Evolutionary conservation across 2,113 vertebrate species (phyloP).

Genomic region (Nanorana parkeri): DNA sequence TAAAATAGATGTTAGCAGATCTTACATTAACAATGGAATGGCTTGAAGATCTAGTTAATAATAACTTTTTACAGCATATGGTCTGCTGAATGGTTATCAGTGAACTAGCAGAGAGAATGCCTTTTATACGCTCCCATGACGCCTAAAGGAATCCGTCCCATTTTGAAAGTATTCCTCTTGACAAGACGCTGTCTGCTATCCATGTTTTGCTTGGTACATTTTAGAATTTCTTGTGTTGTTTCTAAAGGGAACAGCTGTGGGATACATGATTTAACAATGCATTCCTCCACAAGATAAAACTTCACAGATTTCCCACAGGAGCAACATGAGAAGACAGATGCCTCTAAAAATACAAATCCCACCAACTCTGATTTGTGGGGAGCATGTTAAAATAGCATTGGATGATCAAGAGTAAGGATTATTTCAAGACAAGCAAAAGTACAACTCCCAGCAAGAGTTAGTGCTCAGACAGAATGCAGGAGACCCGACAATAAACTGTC

Average conservation of each 20-base stretch:
- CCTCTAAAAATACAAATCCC: constrained; percentile 53
- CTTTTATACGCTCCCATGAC: neutral
- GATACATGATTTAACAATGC: constrained; percentile 49
- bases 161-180: constrained; percentile 8
- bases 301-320: constrained; percentile 41
- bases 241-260: constrained; percentile 49
- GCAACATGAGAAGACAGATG: constrained; percentile 51
- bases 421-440: constrained; percentile 22
- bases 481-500: too few relatives aligned
- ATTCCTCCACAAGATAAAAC: constrained; percentile 49
- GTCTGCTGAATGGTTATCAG: neutral
- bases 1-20: neutral
- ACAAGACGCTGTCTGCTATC: constrained; percentile 30
- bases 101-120: neutral
- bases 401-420: constrained; percentile 14
- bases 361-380: constrained; percentile 29
- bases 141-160: constrained; percentile 10
- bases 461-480: neutral
- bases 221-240: constrained; percentile 44
- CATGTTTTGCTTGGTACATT: constrained; percentile 40
- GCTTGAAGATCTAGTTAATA: neutral
- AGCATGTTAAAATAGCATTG: constrained; percentile 42
- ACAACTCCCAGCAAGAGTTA: neutral
- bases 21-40: neutral
- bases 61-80: neutral